Conservation (phyloP, 1,140 invertebrate species). For the Dufourea novaeangliae region DNA sequence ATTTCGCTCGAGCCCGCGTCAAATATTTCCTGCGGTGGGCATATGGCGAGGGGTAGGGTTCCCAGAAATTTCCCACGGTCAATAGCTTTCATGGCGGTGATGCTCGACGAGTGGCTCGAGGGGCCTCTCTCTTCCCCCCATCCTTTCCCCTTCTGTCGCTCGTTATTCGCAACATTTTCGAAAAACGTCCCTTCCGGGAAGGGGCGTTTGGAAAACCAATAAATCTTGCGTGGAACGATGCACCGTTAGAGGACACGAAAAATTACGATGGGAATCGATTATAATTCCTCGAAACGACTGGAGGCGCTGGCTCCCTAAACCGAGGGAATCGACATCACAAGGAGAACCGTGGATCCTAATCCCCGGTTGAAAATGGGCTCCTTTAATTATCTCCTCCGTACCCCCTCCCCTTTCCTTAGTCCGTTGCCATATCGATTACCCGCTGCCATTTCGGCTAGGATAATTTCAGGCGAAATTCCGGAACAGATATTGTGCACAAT, state of each 20-base stretch:
- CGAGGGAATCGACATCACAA: not conserved
- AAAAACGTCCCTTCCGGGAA: constrained; percentile 4
- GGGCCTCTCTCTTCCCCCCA: constrained; percentile 32
- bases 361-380: not conserved
- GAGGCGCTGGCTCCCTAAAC: too few species aligned
- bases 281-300: not conserved
- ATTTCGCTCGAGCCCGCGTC: constrained; percentile 61
- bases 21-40: constrained; percentile 77
- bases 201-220: not conserved
- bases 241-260: not conserved
- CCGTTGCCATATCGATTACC: constrained; percentile 24
- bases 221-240: not conserved
- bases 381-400: constrained; percentile 17
- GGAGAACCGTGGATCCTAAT: constrained; percentile 11
- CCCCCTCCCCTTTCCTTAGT: too few species aligned
- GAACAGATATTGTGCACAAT: not conserved
- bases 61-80: constrained; percentile 81
- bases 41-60: constrained; percentile 78
- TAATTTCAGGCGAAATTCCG: not conserved
- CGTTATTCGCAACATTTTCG: constrained; percentile 46
- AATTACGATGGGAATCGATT: not conserved
- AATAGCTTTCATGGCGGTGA: constrained; percentile 76
- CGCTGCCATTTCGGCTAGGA: not conserved
- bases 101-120: constrained; percentile 55
- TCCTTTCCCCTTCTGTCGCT: too few species aligned